These are phyloP conservation scores for Tetrax tetrax DNA, from an alignment of 2,113 vertebrate genomes.

Conservation along the genomic window DNA sequence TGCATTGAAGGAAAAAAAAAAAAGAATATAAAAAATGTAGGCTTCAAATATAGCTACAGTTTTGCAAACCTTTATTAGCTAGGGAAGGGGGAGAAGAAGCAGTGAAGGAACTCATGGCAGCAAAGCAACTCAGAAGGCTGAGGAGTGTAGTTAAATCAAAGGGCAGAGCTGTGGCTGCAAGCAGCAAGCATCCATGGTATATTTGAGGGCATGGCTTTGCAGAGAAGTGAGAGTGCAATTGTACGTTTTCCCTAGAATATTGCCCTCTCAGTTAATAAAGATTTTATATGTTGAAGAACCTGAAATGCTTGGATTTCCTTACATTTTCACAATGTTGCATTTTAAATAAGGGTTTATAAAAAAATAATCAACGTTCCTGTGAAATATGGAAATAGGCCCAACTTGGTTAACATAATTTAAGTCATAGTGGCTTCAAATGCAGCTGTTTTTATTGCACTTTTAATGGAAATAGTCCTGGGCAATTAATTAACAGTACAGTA, in stretches of 20 bases:
- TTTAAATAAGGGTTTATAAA: neutral
- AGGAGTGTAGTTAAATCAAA: neutral
- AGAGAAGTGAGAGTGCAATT: neutral
- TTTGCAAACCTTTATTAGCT: neutral
- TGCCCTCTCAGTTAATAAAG: neutral
- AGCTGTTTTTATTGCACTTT: neutral
- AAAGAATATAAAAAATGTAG: neutral
- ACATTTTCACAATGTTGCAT: neutral
- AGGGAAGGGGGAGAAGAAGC: neutral
- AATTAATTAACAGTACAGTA: slow-evolving; percentile 33
- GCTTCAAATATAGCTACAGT: neutral
- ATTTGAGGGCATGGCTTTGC: neutral
- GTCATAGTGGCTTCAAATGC: neutral
- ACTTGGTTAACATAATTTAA: neutral
- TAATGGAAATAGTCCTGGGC: neutral
- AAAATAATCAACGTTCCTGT: neutral
- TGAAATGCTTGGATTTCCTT: neutral
- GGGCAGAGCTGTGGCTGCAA: neutral
- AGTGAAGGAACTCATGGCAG: neutral
- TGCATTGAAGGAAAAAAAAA: neutral
- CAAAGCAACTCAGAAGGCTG: neutral
- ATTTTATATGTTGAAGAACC: neutral
- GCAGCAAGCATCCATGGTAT: neutral
- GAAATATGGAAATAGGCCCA: neutral
- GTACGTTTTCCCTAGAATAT: neutral